Evolutionary conservation across 2,888 invertebrate species (phyloP).

Genomic region (Clusia tigrina): DNA sequence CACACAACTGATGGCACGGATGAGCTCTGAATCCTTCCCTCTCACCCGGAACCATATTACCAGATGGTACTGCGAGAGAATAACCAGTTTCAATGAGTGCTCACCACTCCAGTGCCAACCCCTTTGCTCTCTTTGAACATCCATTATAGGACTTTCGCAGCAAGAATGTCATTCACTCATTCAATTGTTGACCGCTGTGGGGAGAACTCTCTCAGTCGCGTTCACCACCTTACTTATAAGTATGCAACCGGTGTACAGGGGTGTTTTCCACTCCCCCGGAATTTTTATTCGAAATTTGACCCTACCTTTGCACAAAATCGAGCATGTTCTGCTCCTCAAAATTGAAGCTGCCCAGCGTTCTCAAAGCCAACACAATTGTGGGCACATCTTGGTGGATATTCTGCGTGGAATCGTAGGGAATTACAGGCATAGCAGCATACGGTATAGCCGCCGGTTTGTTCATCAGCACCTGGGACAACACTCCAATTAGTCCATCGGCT

Average conservation of each 20-base stretch:
- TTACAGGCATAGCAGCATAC: constrained; percentile 65
- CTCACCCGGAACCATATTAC: too few relatives aligned
- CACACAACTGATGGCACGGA: too few relatives aligned
- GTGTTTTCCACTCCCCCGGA: neutral
- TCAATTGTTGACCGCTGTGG: too few relatives aligned
- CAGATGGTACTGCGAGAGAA: too few relatives aligned
- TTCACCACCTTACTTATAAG: neutral
- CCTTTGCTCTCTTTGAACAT: too few relatives aligned
- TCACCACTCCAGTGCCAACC: too few relatives aligned
- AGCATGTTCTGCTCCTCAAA: constrained; percentile 92
- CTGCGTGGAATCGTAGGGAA: constrained; percentile 56
- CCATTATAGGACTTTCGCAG: too few relatives aligned
- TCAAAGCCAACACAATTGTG: constrained; percentile 88
- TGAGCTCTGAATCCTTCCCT: too few relatives aligned
- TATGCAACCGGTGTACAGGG: neutral
- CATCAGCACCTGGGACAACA: constrained; percentile 90
- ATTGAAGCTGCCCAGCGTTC: constrained; percentile 88
- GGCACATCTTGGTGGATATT: constrained; percentile 73
- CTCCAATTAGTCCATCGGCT: constrained; percentile 89
- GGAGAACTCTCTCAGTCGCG: too few relatives aligned
- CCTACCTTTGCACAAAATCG: constrained; percentile 80
- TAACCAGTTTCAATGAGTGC: too few relatives aligned
- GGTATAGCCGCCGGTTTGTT: constrained; percentile 81
- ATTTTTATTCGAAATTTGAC: too few relatives aligned
- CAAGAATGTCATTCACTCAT: too few relatives aligned